Percentiles rank a stretch among this genome's conserved stretches.
phyloP scores from a whole-genome alignment of 2,888 invertebrate species.

The Lissonota sp. region DNA sequence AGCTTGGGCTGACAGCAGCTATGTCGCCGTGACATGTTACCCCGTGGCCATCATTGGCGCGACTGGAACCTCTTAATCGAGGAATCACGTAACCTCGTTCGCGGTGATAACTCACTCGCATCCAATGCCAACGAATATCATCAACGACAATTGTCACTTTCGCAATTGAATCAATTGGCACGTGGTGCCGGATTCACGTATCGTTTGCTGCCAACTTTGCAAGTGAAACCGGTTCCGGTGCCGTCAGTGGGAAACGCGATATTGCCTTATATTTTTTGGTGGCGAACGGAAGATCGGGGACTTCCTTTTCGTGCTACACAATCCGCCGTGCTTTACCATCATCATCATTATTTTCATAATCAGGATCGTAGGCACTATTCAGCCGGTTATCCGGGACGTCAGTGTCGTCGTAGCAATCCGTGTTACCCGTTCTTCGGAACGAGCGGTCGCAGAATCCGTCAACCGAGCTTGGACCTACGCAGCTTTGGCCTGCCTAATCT shows the following conservation, averaged over 20 bases:
- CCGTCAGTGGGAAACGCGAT: constrained; percentile 52
- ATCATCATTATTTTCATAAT: constrained; percentile 55
- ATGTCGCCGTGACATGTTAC: constrained; percentile 82
- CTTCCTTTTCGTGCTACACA: constrained; percentile 68
- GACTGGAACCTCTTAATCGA: constrained; percentile 76
- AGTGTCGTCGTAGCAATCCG: constrained; percentile 69
- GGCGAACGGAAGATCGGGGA: constrained; percentile 71
- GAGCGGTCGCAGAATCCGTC: constrained; percentile 50
- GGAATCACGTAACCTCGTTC: constrained; percentile 57
- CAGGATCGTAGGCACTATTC: constrained; percentile 67
- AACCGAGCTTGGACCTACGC: constrained; percentile 58
- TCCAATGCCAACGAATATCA: constrained; percentile 49
- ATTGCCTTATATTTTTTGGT: constrained; percentile 80
- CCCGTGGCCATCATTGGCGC: constrained; percentile 78
- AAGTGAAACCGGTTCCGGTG: constrained; percentile 72
- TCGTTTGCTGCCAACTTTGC: constrained; percentile 72
- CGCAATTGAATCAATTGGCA: constrained; percentile 55
- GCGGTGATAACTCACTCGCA: constrained; percentile 38
- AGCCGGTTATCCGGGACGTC: constrained; percentile 51
- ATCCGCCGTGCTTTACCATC: constrained; percentile 60
- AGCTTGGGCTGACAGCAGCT: constrained; percentile 63
- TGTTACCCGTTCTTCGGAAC: constrained; percentile 44
- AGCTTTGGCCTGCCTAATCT: constrained; percentile 67
- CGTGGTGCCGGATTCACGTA: constrained; percentile 64
- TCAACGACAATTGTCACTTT: constrained; percentile 56